Conservation (phyloP, 2,797 vertebrate species). For the Cottoperca gobio region DNA sequence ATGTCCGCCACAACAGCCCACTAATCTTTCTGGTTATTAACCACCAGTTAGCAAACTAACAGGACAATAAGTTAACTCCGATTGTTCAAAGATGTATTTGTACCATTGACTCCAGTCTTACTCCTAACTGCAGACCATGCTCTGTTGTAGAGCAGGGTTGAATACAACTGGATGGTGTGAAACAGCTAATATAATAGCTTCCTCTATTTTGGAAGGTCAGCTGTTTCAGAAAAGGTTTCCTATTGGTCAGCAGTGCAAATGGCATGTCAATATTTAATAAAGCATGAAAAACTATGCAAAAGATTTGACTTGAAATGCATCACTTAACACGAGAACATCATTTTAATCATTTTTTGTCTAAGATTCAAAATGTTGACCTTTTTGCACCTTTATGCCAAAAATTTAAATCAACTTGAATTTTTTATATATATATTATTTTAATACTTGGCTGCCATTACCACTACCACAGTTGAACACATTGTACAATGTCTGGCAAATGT, state of each 20-base stretch:
- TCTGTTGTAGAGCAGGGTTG: not conserved
- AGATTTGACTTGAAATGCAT: not conserved
- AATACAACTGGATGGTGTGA: not conserved
- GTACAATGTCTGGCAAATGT: not conserved
- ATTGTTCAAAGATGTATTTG: not conserved
- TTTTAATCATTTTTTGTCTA: not conserved
- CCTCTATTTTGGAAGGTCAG: not conserved
- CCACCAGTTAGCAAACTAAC: too few relatives aligned
- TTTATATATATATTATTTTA: too few relatives aligned
- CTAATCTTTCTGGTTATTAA: too few relatives aligned
- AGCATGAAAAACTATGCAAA: not conserved
- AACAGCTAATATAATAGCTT: not conserved
- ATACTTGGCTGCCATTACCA: not conserved
- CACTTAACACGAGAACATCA: not conserved
- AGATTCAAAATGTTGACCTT: not conserved
- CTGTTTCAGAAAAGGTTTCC: not conserved
- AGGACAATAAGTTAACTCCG: not conserved
- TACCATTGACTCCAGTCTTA: too few relatives aligned
- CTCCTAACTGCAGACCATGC: not conserved
- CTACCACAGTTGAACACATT: constrained; percentile 2
- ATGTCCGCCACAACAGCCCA: too few relatives aligned
- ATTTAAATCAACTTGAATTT: not conserved
- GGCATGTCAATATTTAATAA: not conserved
- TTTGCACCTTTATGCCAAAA: not conserved
- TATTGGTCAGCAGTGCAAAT: not conserved